Percentiles rank a stretch among this genome's conserved stretches.
Conservation (phyloP, 2,797 vertebrate genomes). For the Lacerta agilis region DNA sequence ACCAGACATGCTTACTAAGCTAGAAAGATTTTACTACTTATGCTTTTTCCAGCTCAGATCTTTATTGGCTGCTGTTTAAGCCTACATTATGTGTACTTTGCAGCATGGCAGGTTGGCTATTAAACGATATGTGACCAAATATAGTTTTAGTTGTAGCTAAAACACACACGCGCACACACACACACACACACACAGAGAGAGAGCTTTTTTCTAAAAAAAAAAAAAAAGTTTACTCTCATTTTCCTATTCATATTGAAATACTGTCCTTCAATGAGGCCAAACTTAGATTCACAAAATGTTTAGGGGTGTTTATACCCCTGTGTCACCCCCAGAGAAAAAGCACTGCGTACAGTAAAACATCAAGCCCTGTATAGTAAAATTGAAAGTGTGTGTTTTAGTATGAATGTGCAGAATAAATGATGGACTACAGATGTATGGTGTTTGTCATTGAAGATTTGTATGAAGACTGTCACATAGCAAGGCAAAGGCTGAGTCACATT, state of each 20-base stretch:
- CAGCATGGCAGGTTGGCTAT: not conserved
- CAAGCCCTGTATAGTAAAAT: not conserved
- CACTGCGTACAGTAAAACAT: not conserved
- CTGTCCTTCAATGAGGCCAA: too few species aligned
- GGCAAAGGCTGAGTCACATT: too few species aligned
- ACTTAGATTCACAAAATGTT: too few species aligned
- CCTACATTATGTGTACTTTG: not conserved
- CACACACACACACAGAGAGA: not conserved
- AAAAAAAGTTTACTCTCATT: too few species aligned
- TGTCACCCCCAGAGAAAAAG: too few species aligned
- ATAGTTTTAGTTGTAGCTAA: not conserved
- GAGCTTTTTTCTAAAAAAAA: not conserved
- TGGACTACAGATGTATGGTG: not conserved
- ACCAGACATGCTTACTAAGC: not conserved
- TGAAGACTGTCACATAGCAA: too few species aligned
- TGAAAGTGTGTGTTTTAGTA: not conserved
- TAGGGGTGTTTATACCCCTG: too few species aligned
- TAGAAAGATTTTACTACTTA: conserved; percentile 16
- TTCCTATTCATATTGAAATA: too few species aligned
- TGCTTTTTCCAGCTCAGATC: not conserved
- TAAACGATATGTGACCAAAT: conserved; percentile 5
- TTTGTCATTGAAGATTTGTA: not conserved
- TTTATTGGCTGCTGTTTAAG: conserved; percentile 9
- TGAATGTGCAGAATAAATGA: not conserved
- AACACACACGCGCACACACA: not conserved